Conservation (phyloP, 2,888 invertebrate genomes). For the Microplitis deprimator region DNA sequence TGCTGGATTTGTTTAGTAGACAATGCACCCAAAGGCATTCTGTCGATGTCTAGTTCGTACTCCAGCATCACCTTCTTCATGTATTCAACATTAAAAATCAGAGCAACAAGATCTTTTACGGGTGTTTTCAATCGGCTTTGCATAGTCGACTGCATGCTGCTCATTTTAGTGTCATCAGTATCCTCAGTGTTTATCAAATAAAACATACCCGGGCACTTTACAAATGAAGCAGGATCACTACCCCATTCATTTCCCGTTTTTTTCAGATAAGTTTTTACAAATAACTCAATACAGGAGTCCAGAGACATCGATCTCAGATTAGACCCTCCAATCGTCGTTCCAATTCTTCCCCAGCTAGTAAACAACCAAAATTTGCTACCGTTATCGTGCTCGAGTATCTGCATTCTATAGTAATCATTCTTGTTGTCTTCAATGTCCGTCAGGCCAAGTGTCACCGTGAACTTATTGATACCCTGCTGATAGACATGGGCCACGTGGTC, state of each 20-base stretch:
- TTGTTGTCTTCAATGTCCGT: slow-evolving; percentile 89
- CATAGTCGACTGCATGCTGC: slow-evolving; percentile 72
- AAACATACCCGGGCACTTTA: slow-evolving; percentile 81
- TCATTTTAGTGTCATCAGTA: slow-evolving; percentile 74
- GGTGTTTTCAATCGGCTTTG: slow-evolving; percentile 82
- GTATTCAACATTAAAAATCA: slow-evolving; percentile 90
- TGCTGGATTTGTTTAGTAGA: slow-evolving; percentile 90
- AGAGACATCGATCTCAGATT: slow-evolving; percentile 75
- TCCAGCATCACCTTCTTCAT: slow-evolving; percentile 96
- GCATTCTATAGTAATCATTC: slow-evolving; percentile 96
- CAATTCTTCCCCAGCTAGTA: slow-evolving; percentile 96
- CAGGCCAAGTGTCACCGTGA: slow-evolving; percentile 84
- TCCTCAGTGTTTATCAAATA: slow-evolving; percentile 94
- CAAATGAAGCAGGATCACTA: slow-evolving; percentile 76
- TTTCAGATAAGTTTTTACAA: slow-evolving; percentile 79
- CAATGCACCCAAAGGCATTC: slow-evolving; percentile 98
- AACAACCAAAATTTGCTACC: slow-evolving; percentile 83
- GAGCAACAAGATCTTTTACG: slow-evolving; percentile 86
- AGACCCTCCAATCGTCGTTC: slow-evolving; percentile 89
- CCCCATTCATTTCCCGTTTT: slow-evolving; percentile 90
- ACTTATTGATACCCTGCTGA: slow-evolving; percentile 76
- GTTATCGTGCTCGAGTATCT: slow-evolving; percentile 85
- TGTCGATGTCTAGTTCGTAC: slow-evolving; percentile 96
- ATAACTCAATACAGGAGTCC: slow-evolving; percentile 76
- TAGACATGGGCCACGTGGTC: slow-evolving; percentile 87